These are phyloP conservation scores for Nothoprocta pentlandii DNA, from an alignment of 2,113 vertebrate species.

Conservation along the genomic window DNA sequence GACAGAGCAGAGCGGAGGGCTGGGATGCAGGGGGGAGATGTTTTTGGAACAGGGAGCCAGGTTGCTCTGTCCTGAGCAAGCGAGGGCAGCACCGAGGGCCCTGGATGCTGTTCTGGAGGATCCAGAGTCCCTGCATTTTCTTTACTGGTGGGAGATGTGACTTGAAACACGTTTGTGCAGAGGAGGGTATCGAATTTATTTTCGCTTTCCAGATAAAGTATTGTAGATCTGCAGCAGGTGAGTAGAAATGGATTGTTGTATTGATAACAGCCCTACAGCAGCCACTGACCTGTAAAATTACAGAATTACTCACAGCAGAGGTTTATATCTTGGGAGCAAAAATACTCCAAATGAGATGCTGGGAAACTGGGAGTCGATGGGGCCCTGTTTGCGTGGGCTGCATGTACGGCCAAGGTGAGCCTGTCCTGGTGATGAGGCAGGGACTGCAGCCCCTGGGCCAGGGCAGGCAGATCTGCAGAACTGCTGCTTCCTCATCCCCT, in stretches of 20 bases:
- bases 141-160: background rate
- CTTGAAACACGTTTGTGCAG: background rate
- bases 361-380: background rate
- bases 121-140: background rate
- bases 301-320: background rate
- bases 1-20: background rate
- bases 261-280: background rate
- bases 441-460: background rate
- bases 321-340: background rate
- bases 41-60: too few species aligned
- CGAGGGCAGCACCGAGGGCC: background rate
- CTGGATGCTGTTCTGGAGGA: background rate
- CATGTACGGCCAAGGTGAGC: background rate
- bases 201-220: background rate
- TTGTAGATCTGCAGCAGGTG: background rate
- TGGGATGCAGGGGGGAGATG: background rate
- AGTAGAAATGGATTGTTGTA: background rate
- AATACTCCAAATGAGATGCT: background rate
- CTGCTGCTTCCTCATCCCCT: background rate
- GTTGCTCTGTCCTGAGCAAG: background rate
- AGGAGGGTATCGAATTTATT: background rate
- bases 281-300: too few species aligned
- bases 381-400: background rate
- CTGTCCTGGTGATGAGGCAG: background rate
- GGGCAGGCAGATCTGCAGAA: background rate